Evolutionary conservation across 2,888 invertebrate species (phyloP).

Genomic region (Drosophila monieri): DNA sequence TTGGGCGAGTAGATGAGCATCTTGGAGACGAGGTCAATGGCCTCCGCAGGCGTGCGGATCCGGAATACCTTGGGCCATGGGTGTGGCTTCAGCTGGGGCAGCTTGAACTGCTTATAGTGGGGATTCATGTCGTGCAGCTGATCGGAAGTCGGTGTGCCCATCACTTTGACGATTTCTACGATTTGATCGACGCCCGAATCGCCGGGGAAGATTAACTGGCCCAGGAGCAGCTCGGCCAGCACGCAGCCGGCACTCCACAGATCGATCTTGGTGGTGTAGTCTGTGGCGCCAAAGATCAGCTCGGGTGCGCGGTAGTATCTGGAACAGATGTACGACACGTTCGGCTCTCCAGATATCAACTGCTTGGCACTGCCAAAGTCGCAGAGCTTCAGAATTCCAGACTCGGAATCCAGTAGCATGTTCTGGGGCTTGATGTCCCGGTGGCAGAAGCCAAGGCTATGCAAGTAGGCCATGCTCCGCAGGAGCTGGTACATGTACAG

Average conservation of each 20-base stretch:
- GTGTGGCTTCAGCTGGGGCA: constrained; percentile 99
- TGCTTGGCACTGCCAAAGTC: constrained; percentile 99
- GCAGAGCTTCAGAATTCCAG: constrained; percentile 98
- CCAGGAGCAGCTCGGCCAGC: constrained; percentile 97
- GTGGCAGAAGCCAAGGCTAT: constrained; percentile 99
- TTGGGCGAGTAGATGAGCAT: constrained; percentile 99
- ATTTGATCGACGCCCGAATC: constrained; percentile 99
- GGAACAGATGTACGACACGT: constrained; percentile 99
- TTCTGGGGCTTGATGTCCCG: constrained; percentile 99
- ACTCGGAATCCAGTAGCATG: constrained; percentile 97
- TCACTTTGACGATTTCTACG: constrained; percentile 99
- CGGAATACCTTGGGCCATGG: constrained; percentile 99
- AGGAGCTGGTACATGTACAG: constrained; percentile 99
- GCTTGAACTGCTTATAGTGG: constrained; percentile 99
- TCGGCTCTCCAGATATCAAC: constrained; percentile 96
- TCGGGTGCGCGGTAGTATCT: constrained; percentile 99
- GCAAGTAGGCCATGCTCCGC: constrained; percentile 99
- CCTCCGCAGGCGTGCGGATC: constrained; percentile 95
- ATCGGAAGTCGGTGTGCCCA: constrained; percentile 98
- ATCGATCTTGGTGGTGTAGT: constrained; percentile 98
- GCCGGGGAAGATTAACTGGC: constrained; percentile 99
- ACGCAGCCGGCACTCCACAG: constrained; percentile 99
- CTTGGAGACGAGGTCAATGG: constrained; percentile 94
- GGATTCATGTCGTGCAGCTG: constrained; percentile 99
- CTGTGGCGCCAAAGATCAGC: constrained; percentile 99